phyloP scores from a whole-genome alignment of 1,140 invertebrate genomes.

The Drosophila parvula region DNA sequence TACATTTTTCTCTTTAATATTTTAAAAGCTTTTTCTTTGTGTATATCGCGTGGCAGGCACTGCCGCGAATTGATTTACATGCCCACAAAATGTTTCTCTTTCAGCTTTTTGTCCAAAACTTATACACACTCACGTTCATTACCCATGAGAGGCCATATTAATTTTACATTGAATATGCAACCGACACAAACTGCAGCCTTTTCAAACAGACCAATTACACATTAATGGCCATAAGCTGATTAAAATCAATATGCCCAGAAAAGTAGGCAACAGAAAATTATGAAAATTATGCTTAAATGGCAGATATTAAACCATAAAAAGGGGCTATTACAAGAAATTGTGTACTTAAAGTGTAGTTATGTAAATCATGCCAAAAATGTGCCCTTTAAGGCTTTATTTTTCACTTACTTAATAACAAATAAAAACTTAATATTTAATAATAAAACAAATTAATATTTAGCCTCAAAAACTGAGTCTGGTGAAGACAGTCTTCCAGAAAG shows the following conservation, averaged over 20 bases:
- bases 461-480: too few relatives aligned
- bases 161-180: slow-evolving; percentile 40
- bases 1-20: too few relatives aligned
- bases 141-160: slow-evolving; percentile 26
- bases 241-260: slow-evolving; percentile 4
- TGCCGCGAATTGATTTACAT: slow-evolving; percentile 59
- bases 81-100: slow-evolving; percentile 44
- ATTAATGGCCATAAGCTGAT: slow-evolving; percentile 30
- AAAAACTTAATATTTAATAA: not conserved
- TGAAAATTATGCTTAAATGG: not conserved
- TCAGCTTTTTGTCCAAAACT: slow-evolving; percentile 19
- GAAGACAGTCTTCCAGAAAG: too few relatives aligned
- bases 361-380: not conserved
- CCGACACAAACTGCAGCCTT: slow-evolving; percentile 3
- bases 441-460: not conserved
- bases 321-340: too few relatives aligned
- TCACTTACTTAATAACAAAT: too few relatives aligned
- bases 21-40: not conserved
- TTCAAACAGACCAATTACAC: slow-evolving; percentile 32
- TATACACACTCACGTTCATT: slow-evolving; percentile 18
- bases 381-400: not conserved
- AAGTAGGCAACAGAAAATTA: slow-evolving; percentile 13
- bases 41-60: not conserved
- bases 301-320: not conserved
- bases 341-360: not conserved